Percentiles rank a stretch among this genome's conserved stretches.
These are phyloP conservation scores for Solenodon paradoxus DNA, from an alignment of 2,113 vertebrate genomes.

Conservation along the genomic window DNA sequence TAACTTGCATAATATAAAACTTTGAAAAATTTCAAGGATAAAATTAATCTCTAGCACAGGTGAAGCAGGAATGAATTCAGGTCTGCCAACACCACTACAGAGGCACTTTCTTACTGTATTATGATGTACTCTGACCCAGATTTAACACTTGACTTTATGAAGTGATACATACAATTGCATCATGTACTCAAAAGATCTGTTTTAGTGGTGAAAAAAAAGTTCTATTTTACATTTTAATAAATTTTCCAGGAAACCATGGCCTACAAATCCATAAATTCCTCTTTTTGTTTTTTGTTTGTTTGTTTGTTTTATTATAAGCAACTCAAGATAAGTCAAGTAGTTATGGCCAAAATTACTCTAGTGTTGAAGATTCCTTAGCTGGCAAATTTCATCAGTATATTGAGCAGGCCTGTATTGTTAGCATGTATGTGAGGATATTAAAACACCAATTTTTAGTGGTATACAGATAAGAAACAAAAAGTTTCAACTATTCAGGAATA, in stretches of 20 bases:
- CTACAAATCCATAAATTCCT: not conserved
- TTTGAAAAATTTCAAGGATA: not conserved
- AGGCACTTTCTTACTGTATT: not conserved
- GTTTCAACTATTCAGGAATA: not conserved
- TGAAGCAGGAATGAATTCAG: not conserved
- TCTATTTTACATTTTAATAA: not conserved
- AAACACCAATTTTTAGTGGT: not conserved
- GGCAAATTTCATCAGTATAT: not conserved
- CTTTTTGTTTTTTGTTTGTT: no score
- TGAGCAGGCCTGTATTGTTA: not conserved
- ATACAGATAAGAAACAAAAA: not conserved
- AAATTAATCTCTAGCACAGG: not conserved
- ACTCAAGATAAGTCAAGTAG: not conserved
- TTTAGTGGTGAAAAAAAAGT: not conserved
- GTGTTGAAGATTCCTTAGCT: not conserved
- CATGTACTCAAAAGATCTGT: not conserved
- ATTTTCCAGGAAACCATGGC: not conserved
- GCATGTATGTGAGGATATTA: not conserved
- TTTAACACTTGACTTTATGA: not conserved
- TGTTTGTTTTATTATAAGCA: not conserved
- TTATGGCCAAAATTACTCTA: not conserved
- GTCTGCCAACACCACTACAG: not conserved
- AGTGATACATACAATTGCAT: not conserved
- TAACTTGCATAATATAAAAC: not conserved
- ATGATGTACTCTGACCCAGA: not conserved